Evolutionary conservation across 2,888 invertebrate genomes (phyloP).

Genomic region (Cataglyphis albicans): DNA sequence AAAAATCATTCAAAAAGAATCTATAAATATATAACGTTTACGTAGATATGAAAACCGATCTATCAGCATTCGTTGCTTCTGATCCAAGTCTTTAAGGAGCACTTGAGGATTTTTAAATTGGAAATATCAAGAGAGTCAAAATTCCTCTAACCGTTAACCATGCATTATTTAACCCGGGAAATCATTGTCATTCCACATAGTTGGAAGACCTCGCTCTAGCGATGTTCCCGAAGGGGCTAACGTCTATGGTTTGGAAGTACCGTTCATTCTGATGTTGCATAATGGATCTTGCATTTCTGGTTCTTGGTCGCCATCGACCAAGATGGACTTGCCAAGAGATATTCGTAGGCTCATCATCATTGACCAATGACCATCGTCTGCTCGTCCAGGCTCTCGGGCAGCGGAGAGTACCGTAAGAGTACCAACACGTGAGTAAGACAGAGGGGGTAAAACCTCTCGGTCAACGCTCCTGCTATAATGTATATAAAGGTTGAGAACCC

Average conservation of each 20-base stretch:
- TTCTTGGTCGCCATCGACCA: slow-evolving; percentile 47
- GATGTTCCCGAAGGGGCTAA: slow-evolving; percentile 34
- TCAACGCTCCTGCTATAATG: slow-evolving; percentile 84
- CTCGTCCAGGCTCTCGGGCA: slow-evolving; percentile 63
- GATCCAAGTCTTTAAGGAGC: neutral
- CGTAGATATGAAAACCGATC: neutral
- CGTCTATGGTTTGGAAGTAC: slow-evolving; percentile 65
- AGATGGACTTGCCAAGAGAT: slow-evolving; percentile 66
- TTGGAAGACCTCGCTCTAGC: slow-evolving; percentile 50
- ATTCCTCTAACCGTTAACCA: slow-evolving; percentile 29
- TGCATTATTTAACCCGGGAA: slow-evolving; percentile 8
- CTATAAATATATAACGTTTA: neutral
- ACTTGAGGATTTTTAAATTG: neutral
- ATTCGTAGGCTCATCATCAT: slow-evolving; percentile 64
- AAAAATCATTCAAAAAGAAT: neutral
- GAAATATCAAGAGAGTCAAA: neutral
- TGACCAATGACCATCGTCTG: slow-evolving; percentile 75
- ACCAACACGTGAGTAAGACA: slow-evolving; percentile 70
- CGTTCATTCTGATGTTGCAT: slow-evolving; percentile 71
- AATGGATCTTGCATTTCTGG: slow-evolving; percentile 69
- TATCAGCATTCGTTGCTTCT: neutral
- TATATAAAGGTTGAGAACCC: slow-evolving; percentile 81
- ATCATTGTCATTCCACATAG: slow-evolving; percentile 58
- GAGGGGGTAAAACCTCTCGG: slow-evolving; percentile 79
- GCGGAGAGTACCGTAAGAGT: slow-evolving; percentile 74